A percentile compares a stretch with the other conserved stretches of the same genome.
These are phyloP conservation scores for Chloromyia formosa DNA, from an alignment of 2,888 invertebrate genomes.

Conservation along the genomic window DNA sequence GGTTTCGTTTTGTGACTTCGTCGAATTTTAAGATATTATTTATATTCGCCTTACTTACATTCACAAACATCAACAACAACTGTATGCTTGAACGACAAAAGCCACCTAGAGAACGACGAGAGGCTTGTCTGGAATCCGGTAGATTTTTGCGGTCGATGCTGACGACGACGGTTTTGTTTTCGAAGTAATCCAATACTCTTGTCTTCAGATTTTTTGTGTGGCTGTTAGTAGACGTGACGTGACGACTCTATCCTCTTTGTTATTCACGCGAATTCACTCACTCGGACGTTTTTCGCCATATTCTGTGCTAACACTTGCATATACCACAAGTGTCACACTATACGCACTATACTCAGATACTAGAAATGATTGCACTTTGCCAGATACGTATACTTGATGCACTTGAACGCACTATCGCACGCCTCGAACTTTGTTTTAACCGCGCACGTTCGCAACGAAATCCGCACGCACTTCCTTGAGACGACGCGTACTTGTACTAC, in stretches of 20 bases:
- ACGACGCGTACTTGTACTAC: neutral
- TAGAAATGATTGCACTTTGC: no score
- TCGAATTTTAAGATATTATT: no score
- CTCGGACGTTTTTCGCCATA: neutral
- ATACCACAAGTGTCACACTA: neutral
- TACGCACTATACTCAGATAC: neutral
- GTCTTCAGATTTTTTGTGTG: neutral
- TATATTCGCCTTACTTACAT: no score
- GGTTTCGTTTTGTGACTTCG: no score
- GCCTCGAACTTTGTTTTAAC: neutral
- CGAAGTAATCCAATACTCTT: conserved; percentile 21
- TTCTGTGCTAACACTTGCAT: neutral
- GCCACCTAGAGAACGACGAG: neutral
- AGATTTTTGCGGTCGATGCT: conserved; percentile 19
- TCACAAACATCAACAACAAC: no score
- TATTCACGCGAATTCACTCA: neutral
- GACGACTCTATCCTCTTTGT: neutral
- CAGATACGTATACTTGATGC: neutral
- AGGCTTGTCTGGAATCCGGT: conserved; percentile 17
- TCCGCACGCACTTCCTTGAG: conserved; percentile 1
- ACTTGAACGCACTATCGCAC: neutral
- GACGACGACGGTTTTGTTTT: conserved; percentile 11
- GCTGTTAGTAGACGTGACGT: neutral
- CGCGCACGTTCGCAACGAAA: neutral
- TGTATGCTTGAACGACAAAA: neutral